Conservation (phyloP, 2,888 invertebrate genomes). For the Melitaea athalia region DNA sequence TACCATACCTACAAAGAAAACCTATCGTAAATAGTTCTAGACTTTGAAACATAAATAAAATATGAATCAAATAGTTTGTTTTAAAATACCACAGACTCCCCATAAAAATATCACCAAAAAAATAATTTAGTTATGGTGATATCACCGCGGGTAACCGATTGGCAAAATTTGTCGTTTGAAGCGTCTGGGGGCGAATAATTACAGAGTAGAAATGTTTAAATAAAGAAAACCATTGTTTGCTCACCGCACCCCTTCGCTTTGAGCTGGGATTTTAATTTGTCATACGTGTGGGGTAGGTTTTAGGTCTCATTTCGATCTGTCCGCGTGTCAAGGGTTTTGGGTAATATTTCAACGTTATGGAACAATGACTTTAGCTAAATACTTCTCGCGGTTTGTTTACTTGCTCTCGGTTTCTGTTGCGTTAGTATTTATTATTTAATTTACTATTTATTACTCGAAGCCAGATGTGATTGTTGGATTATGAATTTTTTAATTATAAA, state of each 20-base stretch:
- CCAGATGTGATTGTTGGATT: no score
- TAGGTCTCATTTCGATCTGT: constrained; percentile 29
- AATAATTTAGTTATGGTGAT: constrained; percentile 46
- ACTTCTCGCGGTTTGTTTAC: no score
- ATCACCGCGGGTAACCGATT: constrained; percentile 60
- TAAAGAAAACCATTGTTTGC: constrained; percentile 51
- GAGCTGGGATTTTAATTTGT: constrained; percentile 40
- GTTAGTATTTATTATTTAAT: no score
- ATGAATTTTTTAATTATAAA: no score
- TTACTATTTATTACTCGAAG: no score
- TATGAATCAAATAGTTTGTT: background rate
- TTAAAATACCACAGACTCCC: background rate
- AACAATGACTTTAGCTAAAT: no score
- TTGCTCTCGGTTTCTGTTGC: no score
- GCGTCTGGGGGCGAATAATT: constrained; percentile 44
- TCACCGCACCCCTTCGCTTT: constrained; percentile 43
- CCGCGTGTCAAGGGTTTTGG: constrained; percentile 3
- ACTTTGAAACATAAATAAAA: no score
- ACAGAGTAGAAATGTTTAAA: constrained; percentile 40
- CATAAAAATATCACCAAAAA: constrained; percentile 13
- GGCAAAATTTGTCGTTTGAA: constrained; percentile 60
- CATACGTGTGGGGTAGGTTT: constrained; percentile 35
- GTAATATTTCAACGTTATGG: background rate
- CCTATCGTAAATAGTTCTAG: no score
- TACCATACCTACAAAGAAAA: no score